Conservation (phyloP, 2,797 vertebrate genomes). For the Melanotaenia trifasciata region DNA sequence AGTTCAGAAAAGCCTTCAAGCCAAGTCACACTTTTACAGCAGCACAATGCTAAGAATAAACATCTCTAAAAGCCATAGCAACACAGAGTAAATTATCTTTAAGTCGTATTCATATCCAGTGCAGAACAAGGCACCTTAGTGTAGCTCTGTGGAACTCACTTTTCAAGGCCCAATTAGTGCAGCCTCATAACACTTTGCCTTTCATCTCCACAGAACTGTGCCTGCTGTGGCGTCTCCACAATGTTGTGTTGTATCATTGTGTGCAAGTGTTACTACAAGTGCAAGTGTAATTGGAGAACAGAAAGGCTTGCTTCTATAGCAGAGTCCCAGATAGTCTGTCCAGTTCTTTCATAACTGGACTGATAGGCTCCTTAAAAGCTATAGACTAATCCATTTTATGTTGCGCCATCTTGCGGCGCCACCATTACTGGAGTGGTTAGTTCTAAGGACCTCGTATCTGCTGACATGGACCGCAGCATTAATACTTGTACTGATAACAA, state of each 20-base stretch:
- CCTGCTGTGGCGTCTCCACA: constrained; percentile 36
- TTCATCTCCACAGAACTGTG: constrained; percentile 73
- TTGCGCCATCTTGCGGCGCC: too few species aligned
- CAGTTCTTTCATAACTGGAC: constrained; percentile 18
- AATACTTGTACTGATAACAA: too few species aligned
- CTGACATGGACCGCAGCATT: too few species aligned
- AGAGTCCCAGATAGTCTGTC: constrained; percentile 13
- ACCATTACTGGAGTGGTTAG: too few species aligned
- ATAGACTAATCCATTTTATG: too few species aligned
- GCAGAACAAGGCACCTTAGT: constrained; percentile 57
- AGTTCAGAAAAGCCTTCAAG: constrained; percentile 28
- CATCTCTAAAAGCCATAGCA: constrained; percentile 50
- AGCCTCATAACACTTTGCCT: constrained; percentile 74
- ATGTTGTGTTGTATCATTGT: constrained; percentile 40
- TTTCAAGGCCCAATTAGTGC: constrained; percentile 82
- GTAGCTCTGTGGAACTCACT: constrained; percentile 57
- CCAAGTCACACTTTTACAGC: constrained; percentile 15
- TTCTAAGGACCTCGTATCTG: too few species aligned
- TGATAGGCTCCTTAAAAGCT: constrained; percentile 27
- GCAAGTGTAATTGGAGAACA: constrained; percentile 28
- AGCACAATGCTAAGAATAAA: constrained; percentile 24
- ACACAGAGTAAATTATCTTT: constrained; percentile 68
- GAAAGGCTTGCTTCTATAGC: constrained; percentile 19
- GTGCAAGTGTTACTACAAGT: constrained; percentile 41
- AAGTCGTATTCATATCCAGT: constrained; percentile 59